Base-by-base conservation (phyloP, 2,797 vertebrate genomes). In the Chromobotia macracanthus region DNA sequence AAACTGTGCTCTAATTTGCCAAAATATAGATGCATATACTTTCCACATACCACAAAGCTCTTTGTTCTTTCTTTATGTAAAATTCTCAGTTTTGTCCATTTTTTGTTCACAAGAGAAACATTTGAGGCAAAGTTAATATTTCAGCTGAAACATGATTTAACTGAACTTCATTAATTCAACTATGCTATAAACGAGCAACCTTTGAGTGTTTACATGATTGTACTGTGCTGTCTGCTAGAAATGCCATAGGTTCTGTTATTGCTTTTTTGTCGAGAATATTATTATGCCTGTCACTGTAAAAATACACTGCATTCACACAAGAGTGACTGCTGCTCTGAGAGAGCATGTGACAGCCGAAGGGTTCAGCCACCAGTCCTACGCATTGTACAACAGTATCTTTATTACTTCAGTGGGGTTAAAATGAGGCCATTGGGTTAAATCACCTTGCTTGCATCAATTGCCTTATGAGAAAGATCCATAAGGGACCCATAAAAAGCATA, bases 381-480 rank as follows among this genome's bases (percentile, higher is more conserved):
- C 48, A 51, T 72, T 81, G 35, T 64, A 80, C 48, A 60, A 38
- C 31, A 69, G 55, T 53, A 74, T 64, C 51, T 77, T 82, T 81
- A 72, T 82, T 68, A 80, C 71, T 81, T 72, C 23, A 41, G 3
- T 72, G 28, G 55, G 72, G 73, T 56, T 55, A 72, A 68, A 79
- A 75, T 71, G 48, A 64, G 77, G 71, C 65, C 71, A 68, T 53
- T 61, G 73, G 48, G 69, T 83, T 76, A 77, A 77, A 78, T 72
- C 64, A 71, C 79, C 68, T 82, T 48, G 55, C 56, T 70, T 74
- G 68, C 75, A 75, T 74, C 38, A 75, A 44, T 31, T 77, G 66
- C 46, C 77, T 77, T 69, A 69, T 77, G 78, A 79, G 72, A 77
- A 53, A 41, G 46, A 50, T 65, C 69, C 44, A 64, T 65, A 75